These are phyloP conservation scores for cattle (Bos taurus) DNA, from an alignment of 2,113 vertebrate species.

Conservation along the genomic window ARS-UCD2.0 NC_037338.1:10336501-10337000, in stretches of 20 bases:
- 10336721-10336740: background rate
- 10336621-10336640: background rate
- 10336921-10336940: constrained; percentile 42
- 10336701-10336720: background rate
- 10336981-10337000: background rate
- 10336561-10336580: background rate
- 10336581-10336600: background rate
- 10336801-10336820: background rate
- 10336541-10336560: background rate
- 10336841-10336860: constrained; percentile 58
- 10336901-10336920: constrained; percentile 53
- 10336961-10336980: background rate
- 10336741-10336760: constrained; percentile 7
- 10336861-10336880: constrained; percentile 52
- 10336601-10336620: rapidly evolving
- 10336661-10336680: background rate
- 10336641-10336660: background rate
- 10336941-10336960: background rate
- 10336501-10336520: background rate
- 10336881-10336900: constrained; percentile 28
- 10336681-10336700: background rate
- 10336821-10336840: background rate
- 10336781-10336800: background rate
- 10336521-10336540: background rate
- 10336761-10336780: background rate